A percentile compares a stretch with the other conserved stretches of the same genome.
These are phyloP conservation scores for Gymnorhina tibicen DNA, from an alignment of 2,113 vertebrate genomes.

Conservation along the genomic window DNA sequence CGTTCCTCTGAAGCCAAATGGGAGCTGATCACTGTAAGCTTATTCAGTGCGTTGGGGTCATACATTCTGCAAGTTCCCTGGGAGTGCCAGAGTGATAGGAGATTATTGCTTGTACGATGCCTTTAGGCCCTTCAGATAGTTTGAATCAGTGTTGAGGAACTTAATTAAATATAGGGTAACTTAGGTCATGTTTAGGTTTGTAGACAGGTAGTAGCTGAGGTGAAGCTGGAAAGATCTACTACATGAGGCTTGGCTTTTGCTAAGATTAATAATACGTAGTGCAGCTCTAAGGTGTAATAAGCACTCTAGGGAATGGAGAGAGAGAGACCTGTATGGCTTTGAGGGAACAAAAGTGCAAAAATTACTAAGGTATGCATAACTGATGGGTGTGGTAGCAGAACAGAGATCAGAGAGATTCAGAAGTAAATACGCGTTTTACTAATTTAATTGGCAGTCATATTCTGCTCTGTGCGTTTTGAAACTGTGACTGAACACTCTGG, in stretches of 20 bases:
- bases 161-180: background rate
- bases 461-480: background rate
- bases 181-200: background rate
- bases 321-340: background rate
- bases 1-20: background rate
- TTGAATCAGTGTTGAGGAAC: background rate
- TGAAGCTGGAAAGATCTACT: background rate
- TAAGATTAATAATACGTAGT: rapidly evolving
- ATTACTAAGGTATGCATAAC: background rate
- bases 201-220: background rate
- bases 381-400: background rate
- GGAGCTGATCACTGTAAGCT: background rate
- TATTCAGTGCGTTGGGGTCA: background rate
- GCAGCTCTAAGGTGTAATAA: background rate
- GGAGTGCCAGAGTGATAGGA: background rate
- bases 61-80: background rate
- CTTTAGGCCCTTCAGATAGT: background rate
- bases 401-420: background rate
- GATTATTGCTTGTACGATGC: background rate
- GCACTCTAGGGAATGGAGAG: background rate
- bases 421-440: background rate
- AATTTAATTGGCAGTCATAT: background rate
- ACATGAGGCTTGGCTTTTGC: background rate
- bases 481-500: background rate
- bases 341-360: background rate